Conservation (phyloP, 2,113 vertebrate species). For the Elephas maximus region DNA sequence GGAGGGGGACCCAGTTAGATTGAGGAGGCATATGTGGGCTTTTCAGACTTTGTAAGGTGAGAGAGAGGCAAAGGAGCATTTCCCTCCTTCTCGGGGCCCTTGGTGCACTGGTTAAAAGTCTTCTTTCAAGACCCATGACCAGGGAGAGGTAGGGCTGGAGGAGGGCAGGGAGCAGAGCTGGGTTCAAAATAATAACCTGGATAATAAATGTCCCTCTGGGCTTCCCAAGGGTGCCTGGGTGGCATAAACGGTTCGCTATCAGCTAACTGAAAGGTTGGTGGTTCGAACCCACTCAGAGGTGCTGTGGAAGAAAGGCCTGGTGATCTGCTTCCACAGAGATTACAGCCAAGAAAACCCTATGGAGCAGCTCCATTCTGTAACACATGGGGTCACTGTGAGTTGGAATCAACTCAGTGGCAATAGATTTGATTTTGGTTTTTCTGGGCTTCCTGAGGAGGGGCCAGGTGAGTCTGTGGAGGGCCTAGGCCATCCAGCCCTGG, state of each 20-base stretch:
- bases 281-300: neutral
- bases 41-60: slow-evolving; percentile 40
- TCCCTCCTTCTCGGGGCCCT: neutral
- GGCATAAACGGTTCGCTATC: neutral
- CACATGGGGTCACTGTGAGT: neutral
- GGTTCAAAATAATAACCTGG: neutral
- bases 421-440: neutral
- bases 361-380: neutral
- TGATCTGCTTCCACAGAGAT: neutral
- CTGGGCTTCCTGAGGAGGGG: neutral
- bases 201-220: neutral
- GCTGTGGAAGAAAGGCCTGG: neutral
- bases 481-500: neutral
- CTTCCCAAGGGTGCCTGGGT: neutral
- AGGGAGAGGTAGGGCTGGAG: neutral
- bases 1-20: neutral
- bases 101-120: neutral
- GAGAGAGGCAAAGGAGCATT: neutral
- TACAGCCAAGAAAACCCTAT: neutral
- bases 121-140: neutral
- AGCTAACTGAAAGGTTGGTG: neutral
- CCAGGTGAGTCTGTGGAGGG: neutral
- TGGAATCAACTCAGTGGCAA: neutral
- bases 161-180: slow-evolving; percentile 1
- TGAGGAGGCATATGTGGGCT: neutral